Base-by-base conservation (phyloP, 37 sponge, comb jelly and placozoan genomes). In the Hormiphora californensis region DNA sequence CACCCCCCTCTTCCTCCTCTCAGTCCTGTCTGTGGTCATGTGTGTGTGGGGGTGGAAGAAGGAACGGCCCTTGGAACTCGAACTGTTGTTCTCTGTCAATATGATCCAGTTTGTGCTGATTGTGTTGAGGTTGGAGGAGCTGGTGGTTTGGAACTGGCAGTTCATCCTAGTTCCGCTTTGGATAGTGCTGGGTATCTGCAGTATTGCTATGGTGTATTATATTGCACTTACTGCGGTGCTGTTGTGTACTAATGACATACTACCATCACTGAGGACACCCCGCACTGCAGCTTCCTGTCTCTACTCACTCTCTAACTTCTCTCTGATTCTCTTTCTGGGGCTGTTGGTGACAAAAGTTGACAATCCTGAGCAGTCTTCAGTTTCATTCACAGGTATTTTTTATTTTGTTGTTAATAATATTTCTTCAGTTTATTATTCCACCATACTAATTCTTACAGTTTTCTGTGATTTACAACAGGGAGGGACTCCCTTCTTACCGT, bases 21-120 rank as follows among this genome's bases (percentile, higher is more conserved):
- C 81, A 4, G 81, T 33, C n/a, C 49, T 73, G 9, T 73, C 81
- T 51, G 43, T 73, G 49, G 43, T 73, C 23, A 73, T 73, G 7
- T 73, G 81, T 40, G 81, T 44, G 49, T 73, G 81, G 81, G 81
- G 81, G 49, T 73, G 81, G 81, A 73, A 73, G 81, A 73, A 73
- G 81, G 81, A 73, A 36, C 81, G 81, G 1, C 81, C 81, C 19
- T 49, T 73, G 12, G 81, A 73, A n/a, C 81, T 73, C 4, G 81
- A 73, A 36, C 49, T 73, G 4, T 49, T 73, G 28, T 73, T 73
- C 81, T 73, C 81, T 3, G 81, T 73, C 43, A 73, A 73, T 49
- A 25, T 73, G 36, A 23, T 73, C 39, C 81, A 73, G 49, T 73
- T 73, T 30, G 81, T 73, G 25, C 81, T 73, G 19, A 32, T 73